A percentile compares a stretch with the other conserved stretches of the same genome.
Conservation (phyloP, 2,888 invertebrate species). For the Leuctra nigra region DNA sequence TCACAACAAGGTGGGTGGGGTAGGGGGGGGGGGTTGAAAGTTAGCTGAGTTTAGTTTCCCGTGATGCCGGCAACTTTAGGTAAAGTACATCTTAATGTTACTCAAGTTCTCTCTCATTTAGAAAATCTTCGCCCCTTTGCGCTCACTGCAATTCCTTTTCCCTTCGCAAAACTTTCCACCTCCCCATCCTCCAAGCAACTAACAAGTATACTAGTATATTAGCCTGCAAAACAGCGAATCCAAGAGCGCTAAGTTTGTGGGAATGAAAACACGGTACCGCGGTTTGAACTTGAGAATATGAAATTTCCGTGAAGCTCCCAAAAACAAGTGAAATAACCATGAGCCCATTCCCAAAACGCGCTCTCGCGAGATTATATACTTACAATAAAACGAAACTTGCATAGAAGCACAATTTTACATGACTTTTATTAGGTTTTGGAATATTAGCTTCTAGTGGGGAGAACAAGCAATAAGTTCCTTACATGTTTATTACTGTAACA, state of each 20-base stretch:
- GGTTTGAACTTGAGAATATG: not conserved
- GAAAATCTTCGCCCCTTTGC: not conserved
- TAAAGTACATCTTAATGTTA: conserved; percentile 15
- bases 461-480: conserved; percentile 1
- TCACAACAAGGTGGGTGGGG: no score
- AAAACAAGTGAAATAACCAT: not conserved
- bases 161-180: not conserved
- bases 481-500: conserved; percentile 12
- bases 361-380: not conserved
- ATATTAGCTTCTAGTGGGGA: not conserved
- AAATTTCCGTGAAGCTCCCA: not conserved
- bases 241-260: conserved; percentile 15
- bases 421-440: conserved; percentile 8
- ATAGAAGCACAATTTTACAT: conserved; percentile 12
- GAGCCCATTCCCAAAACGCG: not conserved
- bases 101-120: conserved; percentile 14
- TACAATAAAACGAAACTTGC: conserved; percentile 16
- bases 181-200: not conserved
- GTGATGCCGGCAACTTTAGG: conserved; percentile 2
- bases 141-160: not conserved
- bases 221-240: no score
- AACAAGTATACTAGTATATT: not conserved
- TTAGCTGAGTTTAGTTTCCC: not conserved
- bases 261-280: conserved; percentile 1
- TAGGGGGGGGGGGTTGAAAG: not conserved